Base-by-base conservation (phyloP, 1,140 invertebrate species). In the Drosophila kikkawai region DNA sequence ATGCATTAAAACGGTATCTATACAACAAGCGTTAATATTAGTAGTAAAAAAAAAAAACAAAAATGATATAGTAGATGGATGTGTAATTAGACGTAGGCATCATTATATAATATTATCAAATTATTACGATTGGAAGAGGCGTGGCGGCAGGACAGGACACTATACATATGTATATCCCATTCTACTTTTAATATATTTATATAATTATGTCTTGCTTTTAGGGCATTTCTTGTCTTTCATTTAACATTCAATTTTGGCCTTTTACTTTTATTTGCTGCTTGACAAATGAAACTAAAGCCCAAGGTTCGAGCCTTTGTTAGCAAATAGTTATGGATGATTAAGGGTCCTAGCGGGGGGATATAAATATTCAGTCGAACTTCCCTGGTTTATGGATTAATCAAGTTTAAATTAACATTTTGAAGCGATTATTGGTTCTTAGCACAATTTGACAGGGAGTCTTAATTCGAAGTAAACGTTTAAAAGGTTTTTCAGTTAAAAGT, bases 241-340 rank as follows among this genome's bases (percentile, higher is more conserved):
- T 57, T 59, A 22, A 65, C 4, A 47, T 17, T 67, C 61, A 66
- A 50, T 63, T 67, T 67, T 75, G 84, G 91, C 79, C 79, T 92
- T 85, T 74, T 51, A 88, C 86, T 82, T 92, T 80, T 80, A 92
- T 92, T 92, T 92, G 91, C 85, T 79, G 79, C 91, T 73, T 55
- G 91, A 88, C 91, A 92, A 92, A 92, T 92, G 91, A 92, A 92
- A 92, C 74, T 82, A 91, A 92, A 92, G 91, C 88, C 91, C 66
- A 61, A 45, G 58, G 39, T 39, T 55, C 51, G 51, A 60, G 63
- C 26, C 45, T 48, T 45, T 55, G 44, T 59, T 56, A 56, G 53
- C 50, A 67, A 17, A 59, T 22, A 47, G 41, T 57, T 15, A 42
- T 11, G 55, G 36, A n/a, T 44, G 22, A 26, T 44, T 44, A 11